Conservation (phyloP, 2,113 vertebrate genomes). For the Hyaena hyaena region DNA sequence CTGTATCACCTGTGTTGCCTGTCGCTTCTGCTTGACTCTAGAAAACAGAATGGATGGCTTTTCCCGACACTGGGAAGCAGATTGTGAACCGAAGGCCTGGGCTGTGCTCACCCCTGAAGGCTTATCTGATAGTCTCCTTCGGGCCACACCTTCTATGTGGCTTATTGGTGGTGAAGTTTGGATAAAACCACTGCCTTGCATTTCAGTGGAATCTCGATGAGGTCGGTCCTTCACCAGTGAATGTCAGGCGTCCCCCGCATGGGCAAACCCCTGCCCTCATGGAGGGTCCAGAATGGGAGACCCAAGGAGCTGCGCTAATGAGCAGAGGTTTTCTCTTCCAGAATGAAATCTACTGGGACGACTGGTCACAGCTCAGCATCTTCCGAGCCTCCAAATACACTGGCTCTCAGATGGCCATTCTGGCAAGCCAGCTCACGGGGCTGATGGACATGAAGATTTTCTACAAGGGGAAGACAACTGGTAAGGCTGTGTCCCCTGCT, state of each 20-base stretch:
- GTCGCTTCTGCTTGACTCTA: not conserved
- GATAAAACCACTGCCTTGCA: not conserved
- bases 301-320: not conserved
- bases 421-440: conserved; percentile 93
- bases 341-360: conserved; percentile 99
- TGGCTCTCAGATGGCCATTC: conserved; percentile 88
- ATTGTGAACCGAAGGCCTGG: not conserved
- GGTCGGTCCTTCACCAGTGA: rapidly evolving
- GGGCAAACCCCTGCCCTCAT: not conserved
- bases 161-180: not conserved
- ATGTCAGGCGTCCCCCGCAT: rapidly evolving
- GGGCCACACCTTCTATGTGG: not conserved
- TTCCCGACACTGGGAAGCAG: not conserved
- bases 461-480: conserved; percentile 94
- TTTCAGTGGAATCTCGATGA: not conserved
- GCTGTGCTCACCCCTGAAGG: not conserved
- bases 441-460: conserved; percentile 99
- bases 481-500: conserved; percentile 76
- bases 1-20: rapidly evolving
- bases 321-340: conserved; percentile 82
- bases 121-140: not conserved
- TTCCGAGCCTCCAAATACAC: conserved; percentile 95
- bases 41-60: not conserved
- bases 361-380: conserved; percentile 98
- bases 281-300: not conserved